Percentiles rank a stretch among this genome's conserved stretches.
Evolutionary conservation across 1,140 invertebrate genomes (phyloP).

Genomic region (Neotoxoptera formosana): DNA sequence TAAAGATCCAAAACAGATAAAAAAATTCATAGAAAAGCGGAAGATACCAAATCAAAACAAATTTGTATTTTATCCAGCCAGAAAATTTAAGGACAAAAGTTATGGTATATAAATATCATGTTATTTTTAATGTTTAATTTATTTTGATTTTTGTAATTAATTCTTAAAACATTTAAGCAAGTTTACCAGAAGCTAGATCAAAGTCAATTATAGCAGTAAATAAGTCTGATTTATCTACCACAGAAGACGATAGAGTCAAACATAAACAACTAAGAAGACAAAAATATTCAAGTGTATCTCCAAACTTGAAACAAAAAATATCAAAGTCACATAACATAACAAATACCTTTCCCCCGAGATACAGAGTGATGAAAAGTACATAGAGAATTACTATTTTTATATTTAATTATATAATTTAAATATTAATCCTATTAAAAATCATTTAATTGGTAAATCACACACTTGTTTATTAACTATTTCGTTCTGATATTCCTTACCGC

Average conservation of each 20-base stretch:
- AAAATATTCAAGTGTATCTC: neutral
- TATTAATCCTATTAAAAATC: neutral
- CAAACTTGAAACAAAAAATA: neutral
- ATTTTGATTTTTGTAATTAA: neutral
- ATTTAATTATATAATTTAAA: neutral
- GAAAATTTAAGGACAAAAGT: neutral
- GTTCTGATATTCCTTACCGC: neutral
- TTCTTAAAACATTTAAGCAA: neutral
- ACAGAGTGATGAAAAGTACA: neutral
- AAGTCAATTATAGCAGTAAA: neutral
- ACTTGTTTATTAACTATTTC: neutral
- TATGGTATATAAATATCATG: neutral
- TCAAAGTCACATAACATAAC: neutral
- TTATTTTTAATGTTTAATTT: neutral
- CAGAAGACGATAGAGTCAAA: neutral
- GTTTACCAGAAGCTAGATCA: neutral
- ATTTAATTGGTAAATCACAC: neutral
- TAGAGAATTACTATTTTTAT: neutral
- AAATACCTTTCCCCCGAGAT: neutral
- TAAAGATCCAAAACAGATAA: neutral
- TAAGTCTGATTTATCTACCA: neutral
- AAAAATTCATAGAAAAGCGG: slow-evolving; percentile 1
- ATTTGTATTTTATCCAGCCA: neutral
- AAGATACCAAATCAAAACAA: neutral
- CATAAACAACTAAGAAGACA: neutral